Evolutionary conservation across 2,888 invertebrate genomes (phyloP), one percentile per base, ranked within the genome.

Genomic region (Ormyrus rosae): DNA sequence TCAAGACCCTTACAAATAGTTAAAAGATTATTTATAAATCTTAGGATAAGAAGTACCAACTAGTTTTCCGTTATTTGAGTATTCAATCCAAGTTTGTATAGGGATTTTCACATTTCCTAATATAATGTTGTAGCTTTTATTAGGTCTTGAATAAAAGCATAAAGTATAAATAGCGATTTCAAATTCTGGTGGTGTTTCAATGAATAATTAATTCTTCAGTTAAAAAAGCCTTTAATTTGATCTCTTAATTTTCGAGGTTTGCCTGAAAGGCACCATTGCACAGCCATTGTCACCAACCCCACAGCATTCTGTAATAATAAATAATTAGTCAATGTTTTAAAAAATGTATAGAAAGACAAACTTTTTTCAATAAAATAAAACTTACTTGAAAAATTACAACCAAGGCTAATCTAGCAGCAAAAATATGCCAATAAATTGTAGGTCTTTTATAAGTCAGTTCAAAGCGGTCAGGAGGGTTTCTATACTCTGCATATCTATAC

Each of bases 381-480:
- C 65, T 76, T 90, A 97, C 97, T 94, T 98, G 97, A 92, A 98
- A 99, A 2, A 98, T 93, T 0, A 98, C 96, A 78, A 99, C 95
- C 91, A 99, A 99, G 0, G 96, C 96, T 83, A 99, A 91, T 86
- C 97, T 92, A 10, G 97, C 96, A 7, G 97, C 97, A 86, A 99
- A 92, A 79, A 98, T 94, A 87, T 96, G 96, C 96, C 98, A 99
- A 91, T 96, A 98, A 90, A 95, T 94, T 81, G 94, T 93, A 7
- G 95, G 95, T 86, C 94, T 92, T 84, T 93, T 91, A 89, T 97
- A 97, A 65, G 91, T 90, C 78, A 91, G 87, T n/a, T 88, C 85
- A 70, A 70, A 73, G n/a, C 92, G 90, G 85, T 91, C 87, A 6
- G 93, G 95, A 45, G 95, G 94, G 87, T 96, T 94, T 88, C 98